phyloP scores from a whole-genome alignment of 2,113 vertebrate species.

The Phycodurus eques region DNA sequence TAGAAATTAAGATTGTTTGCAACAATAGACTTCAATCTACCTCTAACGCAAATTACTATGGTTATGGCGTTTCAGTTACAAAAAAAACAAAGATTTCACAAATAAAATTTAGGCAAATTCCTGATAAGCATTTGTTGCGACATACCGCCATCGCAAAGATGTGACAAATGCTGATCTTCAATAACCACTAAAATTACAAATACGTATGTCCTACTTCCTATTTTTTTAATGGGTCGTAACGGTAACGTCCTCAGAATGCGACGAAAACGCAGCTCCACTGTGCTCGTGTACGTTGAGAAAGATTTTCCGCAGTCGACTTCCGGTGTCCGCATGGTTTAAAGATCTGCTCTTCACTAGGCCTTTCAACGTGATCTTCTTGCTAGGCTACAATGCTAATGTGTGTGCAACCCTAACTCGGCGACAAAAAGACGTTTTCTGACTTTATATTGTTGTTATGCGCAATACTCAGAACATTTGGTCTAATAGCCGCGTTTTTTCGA shows the following conservation, averaged over 20 bases:
- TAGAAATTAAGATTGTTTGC: background rate
- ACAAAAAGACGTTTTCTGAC: background rate
- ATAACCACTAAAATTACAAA: background rate
- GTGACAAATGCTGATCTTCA: too few relatives aligned
- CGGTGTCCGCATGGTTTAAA: background rate
- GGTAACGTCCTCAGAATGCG: background rate
- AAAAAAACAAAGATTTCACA: too few relatives aligned
- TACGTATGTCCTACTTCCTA: background rate
- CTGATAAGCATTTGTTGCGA: background rate
- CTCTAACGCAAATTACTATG: too few relatives aligned
- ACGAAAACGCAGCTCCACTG: background rate
- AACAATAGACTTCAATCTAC: too few relatives aligned
- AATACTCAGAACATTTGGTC: rapidly evolving
- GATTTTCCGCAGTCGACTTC: background rate
- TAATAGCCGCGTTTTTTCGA: too few relatives aligned
- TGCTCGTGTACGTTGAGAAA: background rate
- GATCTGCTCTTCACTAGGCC: constrained; percentile 4
- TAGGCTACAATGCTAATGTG: constrained; percentile 2
- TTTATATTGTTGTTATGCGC: too few relatives aligned
- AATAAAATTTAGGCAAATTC: too few relatives aligned
- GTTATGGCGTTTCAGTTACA: too few relatives aligned
- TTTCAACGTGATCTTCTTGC: constrained; percentile 19
- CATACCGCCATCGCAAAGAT: too few relatives aligned
- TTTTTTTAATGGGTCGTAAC: background rate
- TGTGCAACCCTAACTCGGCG: background rate